Percentiles rank a stretch among this genome's conserved stretches.
These are phyloP conservation scores for Tetragnatha versicolor DNA, from an alignment of 1,140 invertebrate species.

Conservation along the genomic window DNA sequence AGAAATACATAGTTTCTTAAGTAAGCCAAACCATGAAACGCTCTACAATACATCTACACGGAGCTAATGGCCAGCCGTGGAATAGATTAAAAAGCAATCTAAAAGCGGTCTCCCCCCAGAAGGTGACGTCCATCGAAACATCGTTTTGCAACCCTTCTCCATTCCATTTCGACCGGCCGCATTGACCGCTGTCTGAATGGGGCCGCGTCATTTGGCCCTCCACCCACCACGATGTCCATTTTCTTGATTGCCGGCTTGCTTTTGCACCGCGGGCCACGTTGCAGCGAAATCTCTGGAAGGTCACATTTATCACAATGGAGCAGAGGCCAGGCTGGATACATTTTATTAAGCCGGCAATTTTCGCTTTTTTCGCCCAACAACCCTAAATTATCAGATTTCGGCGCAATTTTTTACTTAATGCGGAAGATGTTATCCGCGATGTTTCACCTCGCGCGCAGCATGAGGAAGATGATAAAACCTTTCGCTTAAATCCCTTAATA, in stretches of 20 bases:
- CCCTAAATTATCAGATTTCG: slow-evolving; percentile 43
- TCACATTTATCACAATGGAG: slow-evolving; percentile 28
- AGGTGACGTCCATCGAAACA: no score
- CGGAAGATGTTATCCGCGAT: slow-evolving; percentile 8
- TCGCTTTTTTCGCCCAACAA: neutral
- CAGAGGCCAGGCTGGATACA: neutral
- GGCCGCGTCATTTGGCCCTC: neutral
- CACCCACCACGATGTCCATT: neutral
- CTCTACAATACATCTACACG: no score
- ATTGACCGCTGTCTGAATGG: neutral
- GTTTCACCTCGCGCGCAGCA: neutral
- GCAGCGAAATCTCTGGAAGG: neutral
- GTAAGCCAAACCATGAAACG: no score
- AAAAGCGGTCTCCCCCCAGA: no score
- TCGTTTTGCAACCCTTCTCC: no score
- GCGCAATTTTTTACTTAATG: slow-evolving; percentile 31
- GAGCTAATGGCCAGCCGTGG: no score
- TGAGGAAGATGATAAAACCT: no score
- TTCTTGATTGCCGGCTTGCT: neutral
- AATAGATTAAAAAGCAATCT: no score
- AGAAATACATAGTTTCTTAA: no score
- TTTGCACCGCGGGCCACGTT: neutral
- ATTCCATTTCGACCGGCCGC: neutral
- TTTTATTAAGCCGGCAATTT: neutral
- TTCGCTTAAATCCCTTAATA: slow-evolving; percentile 29